These are phyloP conservation scores for Brachypteracias leptosomus DNA, from an alignment of 2,113 vertebrate genomes.

Conservation along the genomic window DNA sequence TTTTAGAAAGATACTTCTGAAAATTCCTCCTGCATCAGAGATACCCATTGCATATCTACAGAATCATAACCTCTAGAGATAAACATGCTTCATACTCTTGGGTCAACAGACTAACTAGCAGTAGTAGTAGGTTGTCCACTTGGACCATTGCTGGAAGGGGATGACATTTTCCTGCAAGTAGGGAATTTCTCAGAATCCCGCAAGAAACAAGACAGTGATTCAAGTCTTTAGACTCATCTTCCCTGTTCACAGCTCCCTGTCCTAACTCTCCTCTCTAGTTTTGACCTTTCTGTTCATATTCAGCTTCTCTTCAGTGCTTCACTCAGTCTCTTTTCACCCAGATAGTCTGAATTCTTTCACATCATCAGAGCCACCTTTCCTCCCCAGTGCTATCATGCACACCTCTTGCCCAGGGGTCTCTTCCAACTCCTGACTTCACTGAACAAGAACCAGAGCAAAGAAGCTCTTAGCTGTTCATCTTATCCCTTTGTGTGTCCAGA, in stretches of 20 bases:
- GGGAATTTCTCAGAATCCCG: background rate
- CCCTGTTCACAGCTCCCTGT: background rate
- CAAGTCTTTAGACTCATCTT: background rate
- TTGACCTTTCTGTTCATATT: background rate
- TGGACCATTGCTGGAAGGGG: background rate
- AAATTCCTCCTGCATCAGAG: background rate
- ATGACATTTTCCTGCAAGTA: background rate
- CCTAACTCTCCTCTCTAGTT: background rate
- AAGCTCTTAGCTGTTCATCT: background rate
- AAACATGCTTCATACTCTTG: background rate
- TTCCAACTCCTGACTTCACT: background rate
- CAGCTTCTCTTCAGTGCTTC: background rate
- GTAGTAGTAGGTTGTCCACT: background rate
- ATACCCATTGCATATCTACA: background rate
- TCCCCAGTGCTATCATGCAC: background rate
- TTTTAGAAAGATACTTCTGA: background rate
- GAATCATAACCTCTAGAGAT: background rate
- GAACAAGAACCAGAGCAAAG: background rate
- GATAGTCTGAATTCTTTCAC: background rate
- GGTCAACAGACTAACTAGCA: background rate
- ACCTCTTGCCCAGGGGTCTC: background rate
- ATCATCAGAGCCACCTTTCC: background rate
- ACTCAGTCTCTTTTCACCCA: background rate
- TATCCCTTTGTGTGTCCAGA: background rate
- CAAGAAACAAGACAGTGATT: background rate